phyloP scores from a whole-genome alignment of 2,113 vertebrate species.

The Urocynchramus pylzowi region DNA sequence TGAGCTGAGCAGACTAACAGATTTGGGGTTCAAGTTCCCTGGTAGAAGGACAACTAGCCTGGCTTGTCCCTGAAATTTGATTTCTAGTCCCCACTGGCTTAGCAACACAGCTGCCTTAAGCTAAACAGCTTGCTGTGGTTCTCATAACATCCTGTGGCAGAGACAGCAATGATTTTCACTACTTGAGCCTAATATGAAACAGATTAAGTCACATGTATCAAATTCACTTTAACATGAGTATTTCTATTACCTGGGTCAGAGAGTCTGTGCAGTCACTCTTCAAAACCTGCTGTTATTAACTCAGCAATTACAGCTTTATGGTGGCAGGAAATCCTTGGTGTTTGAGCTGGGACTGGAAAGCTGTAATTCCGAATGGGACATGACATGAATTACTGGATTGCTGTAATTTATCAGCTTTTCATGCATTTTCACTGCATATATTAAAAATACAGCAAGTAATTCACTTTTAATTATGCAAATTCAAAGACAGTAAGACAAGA shows the following conservation, averaged over 20 bases:
- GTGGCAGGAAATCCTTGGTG: neutral
- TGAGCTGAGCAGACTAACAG: neutral
- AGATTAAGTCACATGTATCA: slow-evolving; percentile 29
- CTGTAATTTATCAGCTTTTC: slow-evolving; percentile 53
- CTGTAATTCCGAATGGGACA: slow-evolving; percentile 61
- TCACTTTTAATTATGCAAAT: slow-evolving; percentile 63
- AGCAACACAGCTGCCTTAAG: neutral
- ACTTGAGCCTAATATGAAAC: neutral
- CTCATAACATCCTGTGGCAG: neutral
- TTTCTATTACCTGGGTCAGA: slow-evolving; percentile 46
- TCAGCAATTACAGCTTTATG: slow-evolving; percentile 48
- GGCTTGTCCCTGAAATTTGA: neutral
- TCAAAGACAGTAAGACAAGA: slow-evolving; percentile 20
- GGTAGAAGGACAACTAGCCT: neutral
- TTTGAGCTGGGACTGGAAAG: slow-evolving; percentile 32
- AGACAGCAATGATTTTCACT: neutral
- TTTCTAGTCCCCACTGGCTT: neutral
- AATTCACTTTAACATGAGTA: slow-evolving; percentile 24
- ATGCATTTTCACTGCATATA: slow-evolving; percentile 11
- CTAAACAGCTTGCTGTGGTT: neutral
- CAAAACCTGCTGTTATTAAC: slow-evolving; percentile 27
- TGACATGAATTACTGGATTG: slow-evolving; percentile 55
- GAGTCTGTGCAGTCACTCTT: slow-evolving; percentile 16
- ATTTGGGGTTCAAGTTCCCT: neutral
- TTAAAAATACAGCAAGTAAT: slow-evolving; percentile 42